Percentiles rank a stretch among this genome's conserved stretches.
Conservation (phyloP, 2,888 invertebrate genomes). For the Amphipyra tragopoginis region DNA sequence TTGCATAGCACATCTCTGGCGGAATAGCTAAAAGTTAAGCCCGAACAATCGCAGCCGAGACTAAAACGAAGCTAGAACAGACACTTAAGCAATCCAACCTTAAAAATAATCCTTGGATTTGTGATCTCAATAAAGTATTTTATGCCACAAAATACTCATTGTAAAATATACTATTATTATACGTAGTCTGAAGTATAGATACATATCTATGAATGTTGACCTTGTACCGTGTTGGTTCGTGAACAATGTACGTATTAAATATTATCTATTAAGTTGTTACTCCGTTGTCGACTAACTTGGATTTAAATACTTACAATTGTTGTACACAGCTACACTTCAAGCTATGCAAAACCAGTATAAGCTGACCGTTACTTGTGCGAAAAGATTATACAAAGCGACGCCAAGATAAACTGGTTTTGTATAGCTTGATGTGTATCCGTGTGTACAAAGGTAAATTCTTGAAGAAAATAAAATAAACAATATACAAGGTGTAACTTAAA, state of each 20-base stretch:
- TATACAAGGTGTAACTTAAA: too few relatives aligned
- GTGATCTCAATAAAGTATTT: slow-evolving; percentile 56
- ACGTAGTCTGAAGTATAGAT: slow-evolving; percentile 53
- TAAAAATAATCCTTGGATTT: slow-evolving; percentile 52
- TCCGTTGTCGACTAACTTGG: slow-evolving; percentile 43
- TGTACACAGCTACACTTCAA: too few relatives aligned
- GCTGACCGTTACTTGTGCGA: too few relatives aligned
- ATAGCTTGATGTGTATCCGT: too few relatives aligned
- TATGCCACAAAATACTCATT: slow-evolving; percentile 50
- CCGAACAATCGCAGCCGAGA: not conserved
- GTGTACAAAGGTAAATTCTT: slow-evolving; percentile 2
- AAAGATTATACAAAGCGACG: too few relatives aligned
- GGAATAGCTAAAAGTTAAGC: too few relatives aligned
- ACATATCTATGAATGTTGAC: slow-evolving; percentile 65
- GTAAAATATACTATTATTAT: slow-evolving; percentile 58
- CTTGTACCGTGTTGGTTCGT: slow-evolving; percentile 58
- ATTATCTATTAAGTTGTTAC: slow-evolving; percentile 54
- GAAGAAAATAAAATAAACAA: not conserved
- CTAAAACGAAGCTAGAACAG: slow-evolving; percentile 8
- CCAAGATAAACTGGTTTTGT: too few relatives aligned
- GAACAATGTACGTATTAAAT: slow-evolving; percentile 61
- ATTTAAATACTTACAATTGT: slow-evolving; percentile 27
- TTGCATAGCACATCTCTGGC: too few relatives aligned
- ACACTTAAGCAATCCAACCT: slow-evolving; percentile 53
- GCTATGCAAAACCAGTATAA: too few relatives aligned